Evolutionary conservation across 2,797 vertebrate genomes (phyloP).

Genomic region (Paratrypauchen microcephalus): DNA sequence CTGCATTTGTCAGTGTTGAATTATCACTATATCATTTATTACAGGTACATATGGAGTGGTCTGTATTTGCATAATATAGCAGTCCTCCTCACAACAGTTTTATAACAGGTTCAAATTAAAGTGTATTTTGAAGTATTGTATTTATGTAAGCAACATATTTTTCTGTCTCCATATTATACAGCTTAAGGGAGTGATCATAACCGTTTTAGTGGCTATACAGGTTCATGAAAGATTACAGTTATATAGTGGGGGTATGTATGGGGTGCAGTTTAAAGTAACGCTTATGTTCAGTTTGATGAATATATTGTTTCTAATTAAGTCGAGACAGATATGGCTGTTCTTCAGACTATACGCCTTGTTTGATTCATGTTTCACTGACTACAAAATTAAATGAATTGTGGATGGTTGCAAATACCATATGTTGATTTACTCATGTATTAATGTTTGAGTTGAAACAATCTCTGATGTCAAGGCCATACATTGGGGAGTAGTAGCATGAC

Average conservation of each 20-base stretch:
- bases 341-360: conserved; percentile 29
- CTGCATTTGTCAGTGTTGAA: conserved; percentile 19
- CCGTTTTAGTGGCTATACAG: conserved; percentile 8
- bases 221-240: conserved; percentile 15
- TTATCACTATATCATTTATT: neutral
- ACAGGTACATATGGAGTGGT: neutral
- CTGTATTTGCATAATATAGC: conserved; percentile 5
- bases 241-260: conserved; percentile 9
- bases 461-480: conserved; percentile 2
- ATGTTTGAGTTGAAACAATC: conserved; percentile 17
- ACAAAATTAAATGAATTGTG: conserved; percentile 28
- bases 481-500: conserved; percentile 2
- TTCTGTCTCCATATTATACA: conserved; percentile 1
- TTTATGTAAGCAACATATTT: conserved; percentile 20
- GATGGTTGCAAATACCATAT: conserved; percentile 18
- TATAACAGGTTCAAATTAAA: conserved; percentile 16
- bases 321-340: conserved; percentile 44
- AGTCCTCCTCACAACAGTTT: conserved; percentile 27
- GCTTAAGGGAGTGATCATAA: conserved; percentile 26
- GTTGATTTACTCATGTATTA: conserved; percentile 17
- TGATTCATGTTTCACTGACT: conserved; percentile 44
- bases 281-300: conserved; percentile 31
- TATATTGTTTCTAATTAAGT: conserved; percentile 34
- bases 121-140: conserved; percentile 21
- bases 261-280: conserved; percentile 1